A percentile compares a stretch with the other conserved stretches of the same genome.
Conservation (phyloP, 2,113 vertebrate genomes). For the Spizaetus ornatus region DNA sequence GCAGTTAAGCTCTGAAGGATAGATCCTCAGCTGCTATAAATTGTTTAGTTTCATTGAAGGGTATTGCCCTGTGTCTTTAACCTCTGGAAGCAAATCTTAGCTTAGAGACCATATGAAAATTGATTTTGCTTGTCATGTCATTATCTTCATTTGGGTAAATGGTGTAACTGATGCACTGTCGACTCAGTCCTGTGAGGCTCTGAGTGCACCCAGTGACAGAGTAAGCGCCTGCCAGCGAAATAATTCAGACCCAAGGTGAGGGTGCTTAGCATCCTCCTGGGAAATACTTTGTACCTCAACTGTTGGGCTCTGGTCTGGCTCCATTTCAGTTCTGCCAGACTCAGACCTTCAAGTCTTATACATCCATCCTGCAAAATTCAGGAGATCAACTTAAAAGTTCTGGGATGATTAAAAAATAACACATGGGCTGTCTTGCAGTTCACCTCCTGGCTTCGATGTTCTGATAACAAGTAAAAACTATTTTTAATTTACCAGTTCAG, state of each 20-base stretch:
- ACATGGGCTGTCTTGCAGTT: background rate
- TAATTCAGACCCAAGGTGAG: background rate
- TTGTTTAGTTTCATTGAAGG: slow-evolving; percentile 28
- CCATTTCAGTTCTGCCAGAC: background rate
- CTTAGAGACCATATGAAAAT: slow-evolving; percentile 49
- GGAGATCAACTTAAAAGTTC: background rate
- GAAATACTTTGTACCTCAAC: background rate
- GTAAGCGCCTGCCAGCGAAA: background rate
- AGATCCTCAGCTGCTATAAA: slow-evolving; percentile 42
- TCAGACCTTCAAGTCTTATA: background rate
- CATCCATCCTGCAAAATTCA: background rate
- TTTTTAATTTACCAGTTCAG: background rate
- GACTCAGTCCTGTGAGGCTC: background rate
- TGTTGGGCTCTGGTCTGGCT: background rate
- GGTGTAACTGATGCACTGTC: background rate
- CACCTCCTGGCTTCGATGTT: background rate
- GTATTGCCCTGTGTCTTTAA: slow-evolving; percentile 43
- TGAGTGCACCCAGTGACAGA: background rate
- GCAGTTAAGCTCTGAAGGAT: slow-evolving; percentile 42
- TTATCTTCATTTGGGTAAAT: slow-evolving; percentile 34
- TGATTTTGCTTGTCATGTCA: slow-evolving; percentile 45
- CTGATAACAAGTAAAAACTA: background rate
- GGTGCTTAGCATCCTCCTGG: background rate
- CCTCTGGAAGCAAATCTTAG: slow-evolving; percentile 40
- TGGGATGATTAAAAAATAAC: background rate